Evolutionary conservation across 2,113 vertebrate species (phyloP).

Genomic region (Chlorocebus sabaeus): DNA sequence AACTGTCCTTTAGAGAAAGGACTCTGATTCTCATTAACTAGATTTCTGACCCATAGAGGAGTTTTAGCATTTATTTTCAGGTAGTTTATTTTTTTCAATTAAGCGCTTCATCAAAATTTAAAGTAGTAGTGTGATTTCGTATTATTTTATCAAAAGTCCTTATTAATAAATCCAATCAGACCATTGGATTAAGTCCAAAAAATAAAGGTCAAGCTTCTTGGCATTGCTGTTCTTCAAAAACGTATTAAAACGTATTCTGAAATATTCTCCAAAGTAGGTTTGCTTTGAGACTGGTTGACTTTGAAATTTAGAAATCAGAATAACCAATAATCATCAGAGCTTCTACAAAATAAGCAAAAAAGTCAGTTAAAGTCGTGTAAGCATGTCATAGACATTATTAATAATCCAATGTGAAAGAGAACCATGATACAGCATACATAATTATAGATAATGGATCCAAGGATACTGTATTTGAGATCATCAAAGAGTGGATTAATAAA

Average conservation of each 20-base stretch:
- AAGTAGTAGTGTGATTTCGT: constrained; percentile 44
- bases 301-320: constrained; percentile 35
- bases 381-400: background rate
- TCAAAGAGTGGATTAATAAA: background rate
- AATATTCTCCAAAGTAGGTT: background rate
- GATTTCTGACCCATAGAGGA: constrained; percentile 76
- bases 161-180: constrained; percentile 60
- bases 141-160: constrained; percentile 58
- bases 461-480: background rate
- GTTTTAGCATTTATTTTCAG: constrained; percentile 66
- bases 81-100: constrained; percentile 54
- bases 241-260: background rate
- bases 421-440: background rate
- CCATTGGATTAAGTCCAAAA: constrained; percentile 36
- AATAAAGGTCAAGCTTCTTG: constrained; percentile 27
- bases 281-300: background rate
- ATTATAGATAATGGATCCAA: background rate
- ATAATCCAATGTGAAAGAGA: background rate
- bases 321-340: background rate
- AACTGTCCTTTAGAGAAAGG: constrained; percentile 74
- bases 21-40: constrained; percentile 72
- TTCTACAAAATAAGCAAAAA: background rate
- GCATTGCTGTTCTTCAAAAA: background rate
- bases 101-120: constrained; percentile 56
- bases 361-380: background rate